Conservation (phyloP, 2,888 invertebrate genomes). For the Coenonympha arcania region DNA sequence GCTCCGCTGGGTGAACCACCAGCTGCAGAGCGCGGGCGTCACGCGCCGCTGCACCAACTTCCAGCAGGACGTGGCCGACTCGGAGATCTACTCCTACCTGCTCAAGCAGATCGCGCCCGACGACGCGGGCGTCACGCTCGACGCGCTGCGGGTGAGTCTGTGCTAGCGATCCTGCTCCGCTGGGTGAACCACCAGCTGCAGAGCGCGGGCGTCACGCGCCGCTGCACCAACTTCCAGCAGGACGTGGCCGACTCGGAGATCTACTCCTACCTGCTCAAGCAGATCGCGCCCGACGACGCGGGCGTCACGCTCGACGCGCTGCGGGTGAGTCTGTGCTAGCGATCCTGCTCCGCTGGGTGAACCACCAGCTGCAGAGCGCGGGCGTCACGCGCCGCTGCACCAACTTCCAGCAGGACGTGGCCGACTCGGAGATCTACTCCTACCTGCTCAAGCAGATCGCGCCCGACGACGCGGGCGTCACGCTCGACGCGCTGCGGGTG, state of each 20-base stretch:
- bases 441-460: conserved; percentile 96
- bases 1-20: conserved; percentile 99
- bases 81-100: conserved; percentile 95
- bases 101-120: conserved; percentile 95
- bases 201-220: conserved; percentile 86
- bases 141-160: conserved; percentile 80
- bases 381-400: conserved; percentile 89
- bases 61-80: conserved; percentile 94
- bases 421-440: conserved; percentile 97
- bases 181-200: conserved; percentile 99
- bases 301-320: conserved; percentile 90
- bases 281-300: conserved; percentile 92
- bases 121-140: conserved; percentile 86
- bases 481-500: conserved; percentile 85
- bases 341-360: conserved; percentile 99
- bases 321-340: conserved; percentile 68
- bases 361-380: conserved; percentile 94
- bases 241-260: conserved; percentile 98
- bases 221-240: conserved; percentile 93
- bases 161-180: too few relatives aligned
- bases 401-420: conserved; percentile 95
- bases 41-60: conserved; percentile 92
- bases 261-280: conserved; percentile 93
- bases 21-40: conserved; percentile 91
- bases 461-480: conserved; percentile 88